These are phyloP conservation scores for Lepidurus packardi DNA, from an alignment of 1,140 invertebrate species.

Conservation along the genomic window DNA sequence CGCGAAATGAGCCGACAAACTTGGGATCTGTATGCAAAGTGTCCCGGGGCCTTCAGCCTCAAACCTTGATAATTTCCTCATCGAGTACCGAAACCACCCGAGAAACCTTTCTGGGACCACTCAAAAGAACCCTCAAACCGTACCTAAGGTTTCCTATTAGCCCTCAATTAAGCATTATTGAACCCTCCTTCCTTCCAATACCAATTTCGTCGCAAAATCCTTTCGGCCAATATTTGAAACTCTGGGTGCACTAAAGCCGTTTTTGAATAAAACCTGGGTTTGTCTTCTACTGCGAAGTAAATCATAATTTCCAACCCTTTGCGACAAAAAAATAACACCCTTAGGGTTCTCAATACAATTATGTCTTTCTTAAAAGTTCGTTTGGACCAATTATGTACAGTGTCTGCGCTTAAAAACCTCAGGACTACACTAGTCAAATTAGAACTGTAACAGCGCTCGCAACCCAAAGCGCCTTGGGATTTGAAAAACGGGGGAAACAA, in stretches of 20 bases:
- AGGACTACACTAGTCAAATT: too few species aligned
- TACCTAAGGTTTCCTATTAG: constrained; percentile 3
- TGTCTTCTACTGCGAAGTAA: too few species aligned
- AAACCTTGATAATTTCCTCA: not conserved
- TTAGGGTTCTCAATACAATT: too few species aligned
- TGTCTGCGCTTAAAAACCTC: too few species aligned
- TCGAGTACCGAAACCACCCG: not conserved
- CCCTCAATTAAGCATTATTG: constrained; percentile 4
- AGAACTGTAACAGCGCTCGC: too few species aligned
- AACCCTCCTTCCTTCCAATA: not conserved
- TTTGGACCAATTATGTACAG: too few species aligned
- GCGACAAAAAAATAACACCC: too few species aligned
- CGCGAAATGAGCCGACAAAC: constrained; percentile 14
- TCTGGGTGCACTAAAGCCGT: too few species aligned
- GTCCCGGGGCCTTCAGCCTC: constrained; percentile 1
- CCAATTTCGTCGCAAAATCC: not conserved
- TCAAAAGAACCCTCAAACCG: not conserved
- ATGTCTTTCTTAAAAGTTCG: too few species aligned
- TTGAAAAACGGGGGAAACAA: not conserved
- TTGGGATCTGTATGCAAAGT: constrained; percentile 19
- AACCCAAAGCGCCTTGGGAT: not conserved
- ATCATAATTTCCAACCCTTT: too few species aligned
- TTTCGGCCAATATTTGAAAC: not conserved
- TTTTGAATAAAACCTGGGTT: too few species aligned
- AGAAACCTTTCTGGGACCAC: too few species aligned